Evolutionary conservation across 2,888 invertebrate species (phyloP), one percentile per base, ranked within the genome.

Genomic region (Drosophila cyrtoloma): DNA sequence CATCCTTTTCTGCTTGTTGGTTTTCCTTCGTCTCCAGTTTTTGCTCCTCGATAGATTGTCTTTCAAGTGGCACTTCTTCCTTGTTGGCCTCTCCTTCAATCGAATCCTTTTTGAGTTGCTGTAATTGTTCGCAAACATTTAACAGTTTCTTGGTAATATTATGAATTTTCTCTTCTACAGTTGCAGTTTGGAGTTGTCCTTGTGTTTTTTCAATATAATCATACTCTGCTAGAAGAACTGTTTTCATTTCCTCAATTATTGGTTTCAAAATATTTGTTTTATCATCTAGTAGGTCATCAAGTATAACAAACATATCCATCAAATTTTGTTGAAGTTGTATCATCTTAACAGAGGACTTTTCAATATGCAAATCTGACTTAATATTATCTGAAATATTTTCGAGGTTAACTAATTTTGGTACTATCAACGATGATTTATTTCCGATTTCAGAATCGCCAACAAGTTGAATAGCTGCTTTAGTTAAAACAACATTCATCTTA

Each of bases 221-320:
- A 57, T 87, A 88, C 57, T 82, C 83, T 10, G 52, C 44, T 0
- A 87, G 62, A n/a, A 82, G 75, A 52, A 69, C 28, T 2, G 64
- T 6, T 73, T 91, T 91, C 0, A 77, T 50, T 19, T 81, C 62
- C 30, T 91, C 89, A 28, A 88, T 82, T 2, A 44, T 6, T 3
- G 71, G 68, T 12, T 65, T 82, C 14, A 82, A 42, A 14, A 1
- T 26, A n/a, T 52, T 47, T 32, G 76, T 71, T 19, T 73, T 75
- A 12, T 84, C 80, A 28, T 86, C 73, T 7, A 81, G 35, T 6
- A 91, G 57, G 37, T 92, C 92, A 52, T 92, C 92, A 32, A 87
- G 71, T n/a, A 91, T 81, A 33, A 92, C 83, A 42, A 91, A 92
- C 32, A 89, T 77, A 6, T 92, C 90, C 92, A 93, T 93, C 2